Evolutionary conservation across 2,797 vertebrate genomes (phyloP), one percentile per base, ranked within the genome.

Genomic region (Telmatherina bonti): DNA sequence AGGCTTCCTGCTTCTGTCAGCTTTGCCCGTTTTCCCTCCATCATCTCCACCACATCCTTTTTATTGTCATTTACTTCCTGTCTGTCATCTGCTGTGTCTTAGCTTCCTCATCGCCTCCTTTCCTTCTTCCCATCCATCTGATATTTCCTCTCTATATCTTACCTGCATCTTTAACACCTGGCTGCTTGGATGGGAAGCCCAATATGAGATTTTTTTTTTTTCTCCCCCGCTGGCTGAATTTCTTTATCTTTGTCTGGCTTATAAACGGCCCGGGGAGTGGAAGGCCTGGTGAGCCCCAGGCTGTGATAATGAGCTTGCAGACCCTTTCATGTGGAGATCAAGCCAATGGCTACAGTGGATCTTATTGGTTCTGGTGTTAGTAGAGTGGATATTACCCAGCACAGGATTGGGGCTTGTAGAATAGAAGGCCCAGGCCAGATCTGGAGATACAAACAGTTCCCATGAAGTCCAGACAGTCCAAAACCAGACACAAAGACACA

Each of bases 271-370:
- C 10, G 35, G 57, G 81, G 85, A 78, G 75, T 67, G 70, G 74
- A 78, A 64, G 76, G 74, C 72, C 72, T 36, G 79, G 84, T 84
- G 81, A 85, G 86, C 89, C 80, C 70, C 83, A 53, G 78, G 84
- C 83, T 86, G 81, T 85, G 82, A 78, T 92, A 91, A 89, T 90
- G 89, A 93, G 91, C 85, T 92, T 27, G 79, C 74, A 68, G 70
- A 66, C 74, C 56, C 89, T 93, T 93, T 92, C 85, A 92, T 92
- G 91, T 93, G 83, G 72, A 88, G 88, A 90, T 92, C 80, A 88
- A 87, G 85, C 71, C 6, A 36, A 76, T 70, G 62, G 67, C 63
- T 74, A 70, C 79, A 79, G 78, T 84, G 41, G 75, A 56, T 79
- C 78, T 82, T 86, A 82, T 81, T 82, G 71, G 71, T 84, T 80